Conservation (phyloP, 2,113 vertebrate genomes). For the cat (Felis catus) region F.catus_Fca126_mat1.0 CM031413.1:16370501-16371000, state of each 20-base stretch:
- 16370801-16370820: not conserved
- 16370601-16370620: not conserved
- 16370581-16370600: not conserved
- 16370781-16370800: not conserved
- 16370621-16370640: not conserved
- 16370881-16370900: not conserved
- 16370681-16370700: not conserved
- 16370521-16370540: not conserved
- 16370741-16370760: not conserved
- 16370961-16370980: not conserved
- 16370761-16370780: not conserved
- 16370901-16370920: fast-evolving
- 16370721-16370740: not conserved
- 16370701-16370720: not conserved
- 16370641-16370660: not conserved
- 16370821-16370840: not conserved
- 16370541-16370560: not conserved
- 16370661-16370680: not conserved
- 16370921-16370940: not conserved
- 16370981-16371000: not conserved
- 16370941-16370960: not conserved
- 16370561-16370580: not conserved
- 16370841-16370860: not conserved
- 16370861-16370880: not conserved
- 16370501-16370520: not conserved